These are phyloP conservation scores for Apteryx owenii DNA, from an alignment of 2,113 vertebrate species.

Conservation along the genomic window DNA sequence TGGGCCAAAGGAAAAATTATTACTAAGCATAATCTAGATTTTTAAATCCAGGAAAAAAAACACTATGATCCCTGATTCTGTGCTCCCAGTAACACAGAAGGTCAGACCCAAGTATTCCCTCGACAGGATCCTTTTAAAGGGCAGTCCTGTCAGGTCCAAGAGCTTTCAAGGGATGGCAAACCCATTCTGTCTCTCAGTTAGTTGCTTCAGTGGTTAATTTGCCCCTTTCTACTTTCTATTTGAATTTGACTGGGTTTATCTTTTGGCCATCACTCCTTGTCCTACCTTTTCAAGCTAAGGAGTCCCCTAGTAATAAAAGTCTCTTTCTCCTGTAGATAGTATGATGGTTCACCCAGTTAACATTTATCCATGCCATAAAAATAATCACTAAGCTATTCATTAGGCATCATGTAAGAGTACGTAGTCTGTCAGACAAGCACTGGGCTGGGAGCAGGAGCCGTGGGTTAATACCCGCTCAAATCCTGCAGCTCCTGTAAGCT, in stretches of 20 bases:
- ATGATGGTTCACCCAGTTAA: not conserved
- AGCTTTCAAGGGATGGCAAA: not conserved
- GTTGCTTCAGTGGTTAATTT: not conserved
- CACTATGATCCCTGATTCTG: no score
- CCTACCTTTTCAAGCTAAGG: not conserved
- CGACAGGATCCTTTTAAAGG: not conserved
- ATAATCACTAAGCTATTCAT: not conserved
- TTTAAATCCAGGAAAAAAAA: no score
- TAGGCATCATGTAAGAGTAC: fast-evolving
- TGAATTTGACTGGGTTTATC: not conserved
- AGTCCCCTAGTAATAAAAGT: not conserved
- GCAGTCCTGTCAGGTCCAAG: not conserved
- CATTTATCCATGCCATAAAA: not conserved
- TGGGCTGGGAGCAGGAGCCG: not conserved
- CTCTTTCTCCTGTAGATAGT: not conserved
- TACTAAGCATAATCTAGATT: no score
- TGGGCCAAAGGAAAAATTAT: no score
- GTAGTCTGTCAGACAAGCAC: not conserved
- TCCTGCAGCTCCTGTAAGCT: not conserved
- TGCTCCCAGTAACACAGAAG: no score
- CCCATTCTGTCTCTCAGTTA: not conserved
- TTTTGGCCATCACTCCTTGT: not conserved
- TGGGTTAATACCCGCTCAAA: not conserved
- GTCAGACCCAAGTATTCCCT: not conserved
- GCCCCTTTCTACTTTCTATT: not conserved